Conservation (phyloP, 2,113 vertebrate species). For the Trogon surrucura region DNA sequence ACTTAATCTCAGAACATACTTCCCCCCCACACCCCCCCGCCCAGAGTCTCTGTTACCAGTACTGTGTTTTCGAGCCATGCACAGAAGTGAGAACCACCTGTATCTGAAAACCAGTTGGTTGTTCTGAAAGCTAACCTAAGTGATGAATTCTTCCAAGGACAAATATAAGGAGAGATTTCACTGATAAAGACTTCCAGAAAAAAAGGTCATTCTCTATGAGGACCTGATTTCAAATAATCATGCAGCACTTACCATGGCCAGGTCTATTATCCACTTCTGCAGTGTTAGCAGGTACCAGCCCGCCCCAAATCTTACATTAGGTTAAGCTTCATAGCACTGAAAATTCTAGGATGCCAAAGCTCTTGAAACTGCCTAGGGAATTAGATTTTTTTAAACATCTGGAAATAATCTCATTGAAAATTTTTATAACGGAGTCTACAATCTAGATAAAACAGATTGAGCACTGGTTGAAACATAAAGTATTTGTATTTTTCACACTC, state of each 20-base stretch:
- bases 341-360: background rate
- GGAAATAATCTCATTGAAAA: background rate
- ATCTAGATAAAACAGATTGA: background rate
- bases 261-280: constrained; percentile 88
- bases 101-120: background rate
- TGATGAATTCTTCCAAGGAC: background rate
- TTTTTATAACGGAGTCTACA: background rate
- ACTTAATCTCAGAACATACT: background rate
- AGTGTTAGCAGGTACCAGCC: constrained; percentile 87
- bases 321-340: constrained; percentile 64
- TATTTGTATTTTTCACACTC: background rate
- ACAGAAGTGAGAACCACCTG: background rate
- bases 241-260: constrained; percentile 85
- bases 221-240: background rate
- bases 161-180: background rate
- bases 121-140: background rate
- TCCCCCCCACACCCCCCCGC: fast-evolving
- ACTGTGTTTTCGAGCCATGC: background rate
- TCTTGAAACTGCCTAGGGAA: background rate
- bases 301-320: constrained; percentile 75
- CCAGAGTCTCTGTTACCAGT: background rate
- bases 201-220: background rate
- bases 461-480: background rate
- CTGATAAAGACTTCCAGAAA: background rate
- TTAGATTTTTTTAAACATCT: background rate